Percentiles rank a stretch among this genome's conserved stretches.
phyloP scores from a whole-genome alignment of 2,797 vertebrate species.

The Hapalemur alaotrensis region DNA sequence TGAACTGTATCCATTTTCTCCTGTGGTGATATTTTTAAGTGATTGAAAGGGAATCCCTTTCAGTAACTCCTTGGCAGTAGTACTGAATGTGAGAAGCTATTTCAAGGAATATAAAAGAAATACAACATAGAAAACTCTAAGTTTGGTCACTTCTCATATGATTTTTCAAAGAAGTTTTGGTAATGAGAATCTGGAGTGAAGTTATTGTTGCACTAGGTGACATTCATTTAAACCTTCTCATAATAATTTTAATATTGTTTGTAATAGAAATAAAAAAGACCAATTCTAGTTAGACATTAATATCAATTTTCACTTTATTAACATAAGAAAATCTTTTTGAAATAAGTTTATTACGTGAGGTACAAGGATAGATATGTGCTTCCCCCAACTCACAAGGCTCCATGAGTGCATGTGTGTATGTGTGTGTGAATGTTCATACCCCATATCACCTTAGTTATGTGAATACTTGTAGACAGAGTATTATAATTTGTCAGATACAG shows the following conservation, averaged over 20 bases:
- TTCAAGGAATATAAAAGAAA: not conserved
- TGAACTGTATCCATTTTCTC: not conserved
- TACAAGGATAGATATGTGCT: not conserved
- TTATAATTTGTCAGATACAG: not conserved
- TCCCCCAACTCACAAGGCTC: too few relatives aligned
- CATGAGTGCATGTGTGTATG: not conserved
- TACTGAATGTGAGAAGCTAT: not conserved
- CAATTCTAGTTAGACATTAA: not conserved
- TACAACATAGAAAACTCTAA: not conserved
- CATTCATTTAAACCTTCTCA: not conserved
- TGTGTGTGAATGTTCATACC: not conserved
- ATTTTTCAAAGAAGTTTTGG: not conserved
- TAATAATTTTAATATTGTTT: not conserved
- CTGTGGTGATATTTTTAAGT: not conserved
- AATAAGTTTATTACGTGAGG: not conserved
- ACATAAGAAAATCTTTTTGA: not conserved
- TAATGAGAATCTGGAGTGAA: not conserved
- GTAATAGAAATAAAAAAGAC: not conserved
- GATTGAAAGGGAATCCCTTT: not conserved
- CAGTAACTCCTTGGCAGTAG: not conserved
- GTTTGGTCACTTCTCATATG: not conserved
- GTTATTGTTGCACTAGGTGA: not conserved
- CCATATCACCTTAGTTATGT: not conserved
- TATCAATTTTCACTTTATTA: not conserved
- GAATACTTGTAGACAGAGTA: not conserved